phyloP scores from a whole-genome alignment of 2,797 vertebrate genomes.

The Hydrolagus colliei region DNA sequence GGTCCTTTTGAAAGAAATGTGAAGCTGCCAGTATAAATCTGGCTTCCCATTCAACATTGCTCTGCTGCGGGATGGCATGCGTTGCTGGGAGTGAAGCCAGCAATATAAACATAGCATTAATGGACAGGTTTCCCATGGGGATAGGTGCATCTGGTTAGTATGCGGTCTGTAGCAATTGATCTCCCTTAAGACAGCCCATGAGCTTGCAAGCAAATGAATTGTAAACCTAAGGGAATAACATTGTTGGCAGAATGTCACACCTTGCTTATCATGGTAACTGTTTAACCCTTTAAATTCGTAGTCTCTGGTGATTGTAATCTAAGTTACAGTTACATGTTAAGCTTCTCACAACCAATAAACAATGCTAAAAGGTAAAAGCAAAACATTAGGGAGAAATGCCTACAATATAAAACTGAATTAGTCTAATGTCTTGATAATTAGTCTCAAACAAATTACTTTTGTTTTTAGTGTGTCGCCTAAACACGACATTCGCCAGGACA shows the following conservation, averaged over 20 bases:
- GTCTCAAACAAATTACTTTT: too few species aligned
- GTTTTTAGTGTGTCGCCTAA: too few species aligned
- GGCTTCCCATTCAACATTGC: too few species aligned
- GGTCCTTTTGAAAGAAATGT: too few species aligned
- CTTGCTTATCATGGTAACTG: neutral
- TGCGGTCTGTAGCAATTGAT: slow-evolving; percentile 81
- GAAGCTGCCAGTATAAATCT: too few species aligned
- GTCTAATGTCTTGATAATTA: too few species aligned
- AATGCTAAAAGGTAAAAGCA: too few species aligned
- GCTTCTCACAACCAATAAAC: neutral
- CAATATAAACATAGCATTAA: slow-evolving; percentile 49
- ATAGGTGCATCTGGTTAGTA: slow-evolving; percentile 78
- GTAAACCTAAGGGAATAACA: neutral
- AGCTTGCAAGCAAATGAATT: neutral
- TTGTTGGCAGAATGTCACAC: neutral
- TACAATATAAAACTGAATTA: too few species aligned
- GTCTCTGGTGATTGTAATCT: neutral
- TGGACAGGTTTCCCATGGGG: slow-evolving; percentile 65
- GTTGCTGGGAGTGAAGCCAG: too few species aligned
- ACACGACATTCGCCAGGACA: too few species aligned
- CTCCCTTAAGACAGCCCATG: neutral
- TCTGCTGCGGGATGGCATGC: too few species aligned
- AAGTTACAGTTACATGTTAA: neutral
- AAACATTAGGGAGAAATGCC: too few species aligned
- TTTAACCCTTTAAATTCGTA: neutral